A percentile compares a stretch with the other conserved stretches of the same genome.
These are phyloP conservation scores for Catostylus mosaicus DNA, from an alignment of 30 jellyfish, hydroid and myxozoan species.

Conservation along the genomic window DNA sequence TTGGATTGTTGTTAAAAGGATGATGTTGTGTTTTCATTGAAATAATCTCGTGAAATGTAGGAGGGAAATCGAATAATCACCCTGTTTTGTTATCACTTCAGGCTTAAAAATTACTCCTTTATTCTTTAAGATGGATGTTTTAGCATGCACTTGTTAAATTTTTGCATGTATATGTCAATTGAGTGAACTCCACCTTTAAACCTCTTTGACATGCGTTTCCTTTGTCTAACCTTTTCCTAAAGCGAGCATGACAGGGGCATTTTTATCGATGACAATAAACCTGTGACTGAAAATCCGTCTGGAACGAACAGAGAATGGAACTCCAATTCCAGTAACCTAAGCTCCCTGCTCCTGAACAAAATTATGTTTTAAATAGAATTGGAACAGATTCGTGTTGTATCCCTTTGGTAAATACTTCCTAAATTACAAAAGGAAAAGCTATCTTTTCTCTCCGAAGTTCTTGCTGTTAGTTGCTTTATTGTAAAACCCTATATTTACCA, in stretches of 20 bases:
- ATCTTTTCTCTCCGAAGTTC: background rate
- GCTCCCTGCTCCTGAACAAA: no score
- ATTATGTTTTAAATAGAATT: no score
- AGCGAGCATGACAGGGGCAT: no score
- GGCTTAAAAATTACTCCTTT: background rate
- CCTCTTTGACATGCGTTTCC: background rate
- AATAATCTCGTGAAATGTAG: conserved; percentile 18
- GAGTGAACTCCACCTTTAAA: background rate
- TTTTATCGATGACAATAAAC: no score
- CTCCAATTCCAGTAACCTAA: no score
- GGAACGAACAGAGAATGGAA: no score
- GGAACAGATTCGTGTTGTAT: no score
- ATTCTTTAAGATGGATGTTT: background rate
- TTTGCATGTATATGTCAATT: background rate
- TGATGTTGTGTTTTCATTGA: background rate
- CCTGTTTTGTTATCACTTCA: conserved; percentile 13
- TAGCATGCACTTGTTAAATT: background rate
- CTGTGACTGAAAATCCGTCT: no score
- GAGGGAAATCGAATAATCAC: background rate
- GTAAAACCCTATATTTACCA: background rate
- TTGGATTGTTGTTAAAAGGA: conserved; percentile 3
- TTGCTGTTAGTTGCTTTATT: background rate
- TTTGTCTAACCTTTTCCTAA: background rate
- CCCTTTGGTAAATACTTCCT: no score
- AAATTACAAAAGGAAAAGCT: background rate